A percentile compares a stretch with the other conserved stretches of the same genome.
Conservation (phyloP, 30 jellyfish, hydroid and myxozoan species). For the Chrysaora quinquecirrha region DNA sequence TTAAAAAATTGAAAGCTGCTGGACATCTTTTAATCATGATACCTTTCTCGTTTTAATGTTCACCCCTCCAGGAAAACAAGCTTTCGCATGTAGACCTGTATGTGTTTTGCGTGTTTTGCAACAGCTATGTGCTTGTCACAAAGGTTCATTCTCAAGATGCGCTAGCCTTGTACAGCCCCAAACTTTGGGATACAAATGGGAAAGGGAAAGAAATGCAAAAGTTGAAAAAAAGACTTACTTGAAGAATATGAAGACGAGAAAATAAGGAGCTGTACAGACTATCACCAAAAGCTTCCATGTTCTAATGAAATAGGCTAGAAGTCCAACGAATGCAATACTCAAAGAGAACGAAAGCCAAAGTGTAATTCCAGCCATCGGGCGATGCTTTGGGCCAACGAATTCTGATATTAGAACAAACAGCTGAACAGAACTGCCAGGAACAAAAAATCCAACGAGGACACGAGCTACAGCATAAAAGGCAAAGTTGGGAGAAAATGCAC, state of each 20-base stretch:
- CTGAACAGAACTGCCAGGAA: slow-evolving; percentile 75
- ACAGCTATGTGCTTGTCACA: too few species aligned
- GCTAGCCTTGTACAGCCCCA: too few species aligned
- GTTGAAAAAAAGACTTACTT: slow-evolving; percentile 51
- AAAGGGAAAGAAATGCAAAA: too few species aligned
- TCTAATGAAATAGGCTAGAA: slow-evolving; percentile 74
- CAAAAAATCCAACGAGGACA: slow-evolving; percentile 76
- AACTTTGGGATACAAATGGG: too few species aligned
- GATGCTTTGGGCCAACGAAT: slow-evolving; percentile 80
- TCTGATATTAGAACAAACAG: slow-evolving; percentile 74
- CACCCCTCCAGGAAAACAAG: too few species aligned
- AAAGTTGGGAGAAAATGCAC: slow-evolving; percentile 78
- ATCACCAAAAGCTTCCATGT: slow-evolving; percentile 84
- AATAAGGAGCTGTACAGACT: slow-evolving; percentile 78
- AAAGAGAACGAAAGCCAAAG: slow-evolving; percentile 68
- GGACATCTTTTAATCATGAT: too few species aligned
- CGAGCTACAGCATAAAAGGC: slow-evolving; percentile 49
- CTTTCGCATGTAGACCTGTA: too few species aligned
- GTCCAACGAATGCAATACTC: slow-evolving; percentile 77
- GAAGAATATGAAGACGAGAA: slow-evolving; percentile 54
- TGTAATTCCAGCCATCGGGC: slow-evolving; percentile 86
- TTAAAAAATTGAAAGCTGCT: too few species aligned
- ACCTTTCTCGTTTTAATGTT: too few species aligned
- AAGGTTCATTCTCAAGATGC: too few species aligned
- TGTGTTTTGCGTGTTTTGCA: too few species aligned